Conservation (phyloP, 2,797 vertebrate genomes). For the Anisognathus igniventris region DNA sequence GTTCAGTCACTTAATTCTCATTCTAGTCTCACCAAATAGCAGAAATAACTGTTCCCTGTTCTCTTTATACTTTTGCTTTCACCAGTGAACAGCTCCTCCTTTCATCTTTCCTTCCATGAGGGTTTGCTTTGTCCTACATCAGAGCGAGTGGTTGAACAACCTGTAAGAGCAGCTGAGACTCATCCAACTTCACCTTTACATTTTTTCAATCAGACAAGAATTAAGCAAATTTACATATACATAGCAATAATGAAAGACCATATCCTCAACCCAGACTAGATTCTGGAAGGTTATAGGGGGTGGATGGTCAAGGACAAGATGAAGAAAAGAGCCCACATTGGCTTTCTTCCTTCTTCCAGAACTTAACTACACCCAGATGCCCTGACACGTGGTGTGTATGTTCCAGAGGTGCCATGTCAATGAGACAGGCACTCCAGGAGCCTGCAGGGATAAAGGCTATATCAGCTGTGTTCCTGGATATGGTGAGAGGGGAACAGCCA, state of each 20-base stretch:
- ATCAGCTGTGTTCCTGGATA: not conserved
- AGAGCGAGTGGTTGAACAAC: not conserved
- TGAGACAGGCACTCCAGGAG: not conserved
- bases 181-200: not conserved
- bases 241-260: not conserved
- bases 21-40: not conserved
- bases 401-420: not conserved
- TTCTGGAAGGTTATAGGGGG: not conserved
- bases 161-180: not conserved
- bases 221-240: not conserved
- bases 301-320: not conserved
- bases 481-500: not conserved
- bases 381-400: rapidly evolving
- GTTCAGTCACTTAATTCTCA: not conserved
- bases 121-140: not conserved
- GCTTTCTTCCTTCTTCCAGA: not conserved
- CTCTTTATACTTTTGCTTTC: not conserved
- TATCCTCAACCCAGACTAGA: not conserved
- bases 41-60: not conserved
- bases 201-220: not conserved
- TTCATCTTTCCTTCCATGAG: not conserved
- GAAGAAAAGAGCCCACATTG: not conserved
- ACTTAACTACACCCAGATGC: not conserved
- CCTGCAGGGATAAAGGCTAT: not conserved
- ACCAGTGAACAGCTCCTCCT: not conserved